Evolutionary conservation across 2,888 invertebrate species (phyloP).

Genomic region (Phengaris alcon): DNA sequence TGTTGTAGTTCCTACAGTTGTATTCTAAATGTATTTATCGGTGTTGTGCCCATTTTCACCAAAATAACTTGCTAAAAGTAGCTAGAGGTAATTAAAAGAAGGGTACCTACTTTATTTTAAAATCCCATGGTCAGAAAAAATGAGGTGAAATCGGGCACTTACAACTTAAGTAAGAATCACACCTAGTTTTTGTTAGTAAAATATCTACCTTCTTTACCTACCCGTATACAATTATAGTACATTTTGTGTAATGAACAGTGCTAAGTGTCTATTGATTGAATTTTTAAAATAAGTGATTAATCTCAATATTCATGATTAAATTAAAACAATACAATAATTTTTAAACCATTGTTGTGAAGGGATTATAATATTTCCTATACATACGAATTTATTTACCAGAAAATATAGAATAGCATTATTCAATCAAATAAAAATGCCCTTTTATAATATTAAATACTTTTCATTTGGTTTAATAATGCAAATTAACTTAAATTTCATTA

Average conservation of each 20-base stretch:
- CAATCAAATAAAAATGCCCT: not conserved
- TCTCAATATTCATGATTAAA: conserved; percentile 15
- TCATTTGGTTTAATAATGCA: not conserved
- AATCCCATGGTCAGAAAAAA: not conserved
- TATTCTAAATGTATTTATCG: not conserved
- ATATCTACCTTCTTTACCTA: not conserved
- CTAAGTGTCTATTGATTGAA: conserved; percentile 5
- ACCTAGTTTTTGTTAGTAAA: not conserved
- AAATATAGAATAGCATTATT: not conserved
- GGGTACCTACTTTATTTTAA: not conserved
- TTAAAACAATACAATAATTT: not conserved
- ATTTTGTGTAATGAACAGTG: conserved; percentile 15
- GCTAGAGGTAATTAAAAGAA: not conserved
- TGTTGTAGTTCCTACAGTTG: conserved; percentile 11
- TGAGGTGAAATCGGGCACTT: not conserved
- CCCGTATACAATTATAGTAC: conserved; percentile 11
- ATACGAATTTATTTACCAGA: conserved; percentile 1
- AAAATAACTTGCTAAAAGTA: not conserved
- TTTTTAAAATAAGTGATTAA: conserved; percentile 12
- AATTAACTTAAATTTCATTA: not conserved
- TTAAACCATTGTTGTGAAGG: not conserved
- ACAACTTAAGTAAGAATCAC: not conserved
- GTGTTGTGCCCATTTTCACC: not conserved
- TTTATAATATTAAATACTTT: not conserved
- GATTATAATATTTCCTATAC: not conserved